Conservation (phyloP, 1,140 invertebrate genomes). For the Drosophila bifasciata region DNA sequence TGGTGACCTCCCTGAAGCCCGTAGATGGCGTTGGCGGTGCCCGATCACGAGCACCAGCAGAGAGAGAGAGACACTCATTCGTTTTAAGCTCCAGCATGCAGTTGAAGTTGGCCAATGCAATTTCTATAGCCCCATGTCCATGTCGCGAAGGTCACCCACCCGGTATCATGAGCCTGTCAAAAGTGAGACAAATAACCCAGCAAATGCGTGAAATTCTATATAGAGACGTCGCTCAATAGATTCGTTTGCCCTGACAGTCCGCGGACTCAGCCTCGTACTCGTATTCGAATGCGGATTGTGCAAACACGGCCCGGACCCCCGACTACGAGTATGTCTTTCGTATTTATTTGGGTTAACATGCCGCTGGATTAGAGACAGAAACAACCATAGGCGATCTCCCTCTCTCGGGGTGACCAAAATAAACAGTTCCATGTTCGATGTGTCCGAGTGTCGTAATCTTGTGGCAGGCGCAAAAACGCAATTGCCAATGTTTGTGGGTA, state of each 20-base stretch:
- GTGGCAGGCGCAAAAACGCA: slow-evolving; percentile 55
- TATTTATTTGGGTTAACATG: slow-evolving; percentile 69
- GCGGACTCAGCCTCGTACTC: slow-evolving; percentile 2
- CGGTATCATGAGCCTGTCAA: slow-evolving; percentile 54
- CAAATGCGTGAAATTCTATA: slow-evolving; percentile 79
- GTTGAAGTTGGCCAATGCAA: slow-evolving; percentile 10
- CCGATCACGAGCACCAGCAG: slow-evolving; percentile 57
- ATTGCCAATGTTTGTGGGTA: slow-evolving; percentile 62
- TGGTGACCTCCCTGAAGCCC: slow-evolving; percentile 60
- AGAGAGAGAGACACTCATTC: slow-evolving; percentile 5
- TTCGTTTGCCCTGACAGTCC: slow-evolving; percentile 17
- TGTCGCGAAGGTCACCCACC: slow-evolving; percentile 70
- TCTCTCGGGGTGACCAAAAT: slow-evolving; percentile 65
- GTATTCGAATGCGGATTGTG: slow-evolving; percentile 29
- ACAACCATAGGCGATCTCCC: slow-evolving; percentile 12
- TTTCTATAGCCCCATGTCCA: slow-evolving; percentile 36
- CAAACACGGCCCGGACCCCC: slow-evolving; percentile 38
- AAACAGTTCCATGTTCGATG: slow-evolving; percentile 56
- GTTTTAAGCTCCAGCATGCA: too few species aligned
- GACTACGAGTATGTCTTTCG: slow-evolving; percentile 27
- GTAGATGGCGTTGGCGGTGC: slow-evolving; percentile 66
- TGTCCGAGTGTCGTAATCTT: slow-evolving; percentile 59
- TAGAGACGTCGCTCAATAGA: slow-evolving; percentile 38
- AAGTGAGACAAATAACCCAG: slow-evolving; percentile 62
- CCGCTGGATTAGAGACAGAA: slow-evolving; percentile 41